Base-by-base conservation (phyloP, 2,797 vertebrate species). In the Aphelocoma californica region DNA sequence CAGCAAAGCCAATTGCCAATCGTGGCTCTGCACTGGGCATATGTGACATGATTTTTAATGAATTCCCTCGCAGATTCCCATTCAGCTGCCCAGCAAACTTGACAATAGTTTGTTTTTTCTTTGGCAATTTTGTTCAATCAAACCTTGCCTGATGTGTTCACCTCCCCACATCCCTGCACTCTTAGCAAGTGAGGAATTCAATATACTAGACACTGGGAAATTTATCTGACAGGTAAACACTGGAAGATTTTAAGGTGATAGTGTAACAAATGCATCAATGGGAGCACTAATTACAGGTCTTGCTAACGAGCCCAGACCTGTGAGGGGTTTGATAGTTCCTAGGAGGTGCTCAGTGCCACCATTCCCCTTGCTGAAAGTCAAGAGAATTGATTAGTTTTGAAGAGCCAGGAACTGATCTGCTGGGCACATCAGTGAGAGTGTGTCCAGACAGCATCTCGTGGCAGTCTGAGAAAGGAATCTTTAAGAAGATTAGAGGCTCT, bases 41-140 rank as follows among this genome's bases (percentile, higher is more conserved):
- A 47, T 77, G 91, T 92, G 93, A 96, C 57, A 54, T 4, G 90
- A 44, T 61, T 92, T 77, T 78, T 78, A 94, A 93, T 88, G 44
- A 92, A 86, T 74, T 86, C 47, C 65, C 19, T n/a, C 74, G 73
- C 93, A 92, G 56, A 66, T 45, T 85, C 74, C 50, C 40, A 47
- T 71, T 87, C 81, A 87, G 50, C 70, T 81, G 44, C 72, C 56
- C 82, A 87, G 81, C 50, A 77, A 81, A 47, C 16, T 23, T 57
- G 61, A 69, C 72, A 90, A 81, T 20, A 51, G 10, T 79, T 91
- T 58, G 62, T 3, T 72, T 93, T 85, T 77, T 23, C 40, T 81
- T 87, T 69, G 73, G 51, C 7, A 6, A 29, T 16, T 93, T 78
- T 56, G 34, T 73, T 66, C 71, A 75, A 50, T 81, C 60, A n/a